Percentiles rank a stretch among this genome's conserved stretches.
Conservation (phyloP, 2,797 vertebrate species). For the Strix occidentalis region DNA sequence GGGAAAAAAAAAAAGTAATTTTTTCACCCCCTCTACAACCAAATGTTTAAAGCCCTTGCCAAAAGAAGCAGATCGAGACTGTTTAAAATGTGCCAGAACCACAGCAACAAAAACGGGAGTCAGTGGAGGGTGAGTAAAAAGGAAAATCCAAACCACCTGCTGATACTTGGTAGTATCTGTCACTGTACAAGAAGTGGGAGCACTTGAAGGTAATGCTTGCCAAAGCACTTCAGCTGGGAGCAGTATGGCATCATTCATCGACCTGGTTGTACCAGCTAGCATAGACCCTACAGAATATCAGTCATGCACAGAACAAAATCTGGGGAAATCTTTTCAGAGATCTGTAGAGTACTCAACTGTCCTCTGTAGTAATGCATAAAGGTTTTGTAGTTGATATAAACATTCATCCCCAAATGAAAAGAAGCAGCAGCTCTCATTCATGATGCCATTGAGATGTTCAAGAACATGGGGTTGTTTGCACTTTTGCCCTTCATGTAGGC, state of each 20-base stretch:
- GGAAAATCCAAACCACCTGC: constrained; percentile 54
- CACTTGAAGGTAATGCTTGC: background rate
- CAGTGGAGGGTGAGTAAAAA: constrained; percentile 8
- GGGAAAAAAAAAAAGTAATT: background rate
- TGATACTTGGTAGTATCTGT: constrained; percentile 47
- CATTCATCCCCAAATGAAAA: background rate
- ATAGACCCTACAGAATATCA: background rate
- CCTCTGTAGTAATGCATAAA: background rate
- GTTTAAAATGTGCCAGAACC: constrained; percentile 21
- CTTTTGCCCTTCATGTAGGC: background rate
- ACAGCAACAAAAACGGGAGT: constrained; percentile 10
- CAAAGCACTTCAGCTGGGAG: constrained; percentile 24
- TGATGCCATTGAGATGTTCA: background rate
- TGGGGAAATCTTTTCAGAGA: background rate
- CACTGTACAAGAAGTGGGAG: constrained; percentile 6
- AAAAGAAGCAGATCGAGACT: constrained; percentile 19
- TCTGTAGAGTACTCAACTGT: background rate
- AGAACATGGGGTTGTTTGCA: background rate
- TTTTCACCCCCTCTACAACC: background rate
- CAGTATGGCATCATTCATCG: background rate
- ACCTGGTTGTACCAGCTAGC: background rate
- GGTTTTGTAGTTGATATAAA: background rate
- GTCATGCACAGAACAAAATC: background rate
- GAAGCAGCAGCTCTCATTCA: background rate
- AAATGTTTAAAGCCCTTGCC: constrained; percentile 31